phyloP scores from a whole-genome alignment of 2,888 invertebrate genomes.

The Rhabditoides inermis region DNA sequence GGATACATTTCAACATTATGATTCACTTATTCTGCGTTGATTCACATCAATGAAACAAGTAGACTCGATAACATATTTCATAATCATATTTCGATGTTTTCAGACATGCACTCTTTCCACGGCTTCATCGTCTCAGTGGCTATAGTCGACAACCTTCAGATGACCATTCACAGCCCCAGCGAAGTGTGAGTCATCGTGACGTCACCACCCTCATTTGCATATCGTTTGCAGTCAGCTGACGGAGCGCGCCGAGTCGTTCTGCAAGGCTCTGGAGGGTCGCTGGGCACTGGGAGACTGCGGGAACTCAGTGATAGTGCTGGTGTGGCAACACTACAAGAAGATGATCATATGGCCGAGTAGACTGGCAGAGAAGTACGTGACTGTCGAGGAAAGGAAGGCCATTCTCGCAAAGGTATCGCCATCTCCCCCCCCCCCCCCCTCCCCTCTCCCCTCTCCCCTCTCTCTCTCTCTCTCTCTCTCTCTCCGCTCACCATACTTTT shows the following conservation, averaged over 20 bases:
- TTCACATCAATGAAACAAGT: too few relatives aligned
- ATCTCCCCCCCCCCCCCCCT: too few relatives aligned
- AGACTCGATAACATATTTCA: too few relatives aligned
- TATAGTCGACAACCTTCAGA: slow-evolving; percentile 45
- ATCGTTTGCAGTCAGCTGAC: slow-evolving; percentile 38
- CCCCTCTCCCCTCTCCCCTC: too few relatives aligned
- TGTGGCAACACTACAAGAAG: slow-evolving; percentile 52
- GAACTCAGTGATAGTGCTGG: slow-evolving; percentile 49
- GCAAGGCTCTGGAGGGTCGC: slow-evolving; percentile 45
- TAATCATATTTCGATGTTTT: not conserved
- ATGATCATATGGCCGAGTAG: slow-evolving; percentile 51
- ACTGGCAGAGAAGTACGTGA: slow-evolving; percentile 46
- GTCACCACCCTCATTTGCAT: not conserved
- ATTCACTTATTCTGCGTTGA: not conserved
- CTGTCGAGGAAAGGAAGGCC: slow-evolving; percentile 36
- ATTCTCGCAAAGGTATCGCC: slow-evolving; percentile 38
- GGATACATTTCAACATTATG: not conserved
- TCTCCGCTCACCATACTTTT: too few relatives aligned
- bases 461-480: too few relatives aligned
- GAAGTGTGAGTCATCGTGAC: slow-evolving; percentile 33
- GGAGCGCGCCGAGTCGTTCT: slow-evolving; percentile 47
- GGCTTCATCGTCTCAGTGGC: slow-evolving; percentile 51
- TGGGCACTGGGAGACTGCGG: slow-evolving; percentile 53
- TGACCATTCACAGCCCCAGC: slow-evolving; percentile 50
- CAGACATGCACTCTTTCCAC: slow-evolving; percentile 37